Percentiles rank a stretch among this genome's conserved stretches.
phyloP scores from a whole-genome alignment of 2,113 vertebrate species.

The Alouatta palliata region DNA sequence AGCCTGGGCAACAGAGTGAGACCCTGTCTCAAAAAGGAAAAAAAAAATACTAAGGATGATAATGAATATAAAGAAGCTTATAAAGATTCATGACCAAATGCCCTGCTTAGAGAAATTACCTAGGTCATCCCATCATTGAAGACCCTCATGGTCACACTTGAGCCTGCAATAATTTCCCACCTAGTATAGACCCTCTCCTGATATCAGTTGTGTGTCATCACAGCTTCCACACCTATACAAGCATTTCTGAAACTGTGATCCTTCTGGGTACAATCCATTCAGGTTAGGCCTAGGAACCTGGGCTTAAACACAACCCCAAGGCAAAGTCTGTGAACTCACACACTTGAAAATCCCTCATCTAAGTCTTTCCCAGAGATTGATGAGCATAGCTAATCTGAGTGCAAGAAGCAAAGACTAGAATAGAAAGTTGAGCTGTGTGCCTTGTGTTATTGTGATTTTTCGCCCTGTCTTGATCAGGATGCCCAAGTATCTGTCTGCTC shows the following conservation, averaged over 20 bases:
- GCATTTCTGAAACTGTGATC: neutral
- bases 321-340: neutral
- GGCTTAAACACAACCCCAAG: neutral
- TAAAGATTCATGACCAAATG: neutral
- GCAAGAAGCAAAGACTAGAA: neutral
- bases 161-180: rapidly evolving
- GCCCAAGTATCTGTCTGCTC: neutral
- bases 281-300: too few relatives aligned
- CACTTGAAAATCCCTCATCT: neutral
- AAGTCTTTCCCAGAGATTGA: neutral
- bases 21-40: too few relatives aligned
- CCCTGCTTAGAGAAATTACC: neutral
- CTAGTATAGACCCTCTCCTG: rapidly evolving
- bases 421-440: neutral
- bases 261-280: neutral
- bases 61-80: neutral
- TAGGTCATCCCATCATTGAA: neutral
- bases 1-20: too few relatives aligned
- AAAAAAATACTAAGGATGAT: too few relatives aligned
- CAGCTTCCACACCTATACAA: neutral
- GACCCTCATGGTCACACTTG: neutral
- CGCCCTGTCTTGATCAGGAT: neutral
- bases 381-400: neutral
- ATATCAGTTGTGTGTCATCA: rapidly evolving
- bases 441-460: rapidly evolving